Base-by-base conservation (phyloP, 2,797 vertebrate species). In the Rhodeus uyekii region DNA sequence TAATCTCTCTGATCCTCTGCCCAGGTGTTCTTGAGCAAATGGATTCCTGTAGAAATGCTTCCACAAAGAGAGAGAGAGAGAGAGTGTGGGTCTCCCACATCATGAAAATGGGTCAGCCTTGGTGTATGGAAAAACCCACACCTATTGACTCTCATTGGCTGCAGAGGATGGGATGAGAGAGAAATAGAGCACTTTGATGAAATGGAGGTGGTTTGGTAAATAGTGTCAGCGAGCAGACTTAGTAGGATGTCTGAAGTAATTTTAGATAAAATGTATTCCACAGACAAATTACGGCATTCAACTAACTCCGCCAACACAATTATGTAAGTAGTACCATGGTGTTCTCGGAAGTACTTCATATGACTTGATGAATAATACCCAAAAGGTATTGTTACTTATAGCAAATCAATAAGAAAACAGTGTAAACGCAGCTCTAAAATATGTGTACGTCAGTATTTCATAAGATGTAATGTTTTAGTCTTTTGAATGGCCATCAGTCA, bases 121-220 rank as follows among this genome's bases (percentile, higher is more conserved):
- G 60, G 9, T 78, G 44, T 14, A 78, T 78, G 34, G 42, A 78
- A 78, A 46, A 67, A 55, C 63, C 46, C 63, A 68, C 76, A 78
- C 44, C 61, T 65, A 48, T n/a, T 38, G 76, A 50, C 42, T 78
- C 32, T 65, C 42, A 65, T 38, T 48, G 46, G 32, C 44, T 64
- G 22, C n/a, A 9, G 14, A 39, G 34, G 72, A 38, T 38, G n/a
- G 22, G 10, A 64, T 46, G 32, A 10, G 14, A 38, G 13, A 77
- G 8, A 64, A 24, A 64, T 46, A 14, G 32, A 78, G 22, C 8
- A 65, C 29, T 76, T 46, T 38, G 55, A 27, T 63, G 10, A 76
- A 76, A 65, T 36, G 61, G 32, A 38, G 44, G 44, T 50, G 32
- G 61, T 24, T 53, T 38, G 34, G 22, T 65, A 38, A 78, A 65